These are phyloP conservation scores for Oophaga pumilio DNA, from an alignment of 2,113 vertebrate species.

Conservation along the genomic window DNA sequence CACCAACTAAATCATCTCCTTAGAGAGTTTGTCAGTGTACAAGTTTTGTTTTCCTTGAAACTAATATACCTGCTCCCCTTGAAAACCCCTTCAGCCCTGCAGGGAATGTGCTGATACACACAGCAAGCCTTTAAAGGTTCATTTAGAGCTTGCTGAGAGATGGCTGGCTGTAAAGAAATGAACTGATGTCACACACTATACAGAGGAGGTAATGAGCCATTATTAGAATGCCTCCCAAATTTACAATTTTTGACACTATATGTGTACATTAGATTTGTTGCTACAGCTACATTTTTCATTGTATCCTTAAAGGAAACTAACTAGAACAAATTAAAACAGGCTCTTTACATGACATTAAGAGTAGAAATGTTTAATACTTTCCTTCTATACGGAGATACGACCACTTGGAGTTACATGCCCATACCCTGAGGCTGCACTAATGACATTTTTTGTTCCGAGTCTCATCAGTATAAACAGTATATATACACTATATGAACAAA, in stretches of 20 bases:
- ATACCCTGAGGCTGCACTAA: too few relatives aligned
- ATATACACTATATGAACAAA: too few relatives aligned
- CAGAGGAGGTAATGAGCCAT: conserved; percentile 47
- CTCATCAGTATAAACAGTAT: too few relatives aligned
- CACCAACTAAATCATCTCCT: conserved; percentile 49
- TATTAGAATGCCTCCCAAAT: conserved; percentile 6
- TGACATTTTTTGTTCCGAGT: too few relatives aligned
- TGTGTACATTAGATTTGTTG: not conserved
- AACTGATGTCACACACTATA: conserved; percentile 35
- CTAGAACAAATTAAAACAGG: not conserved
- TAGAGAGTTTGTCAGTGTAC: conserved; percentile 14
- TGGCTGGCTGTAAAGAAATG: conserved; percentile 29
- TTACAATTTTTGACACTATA: not conserved
- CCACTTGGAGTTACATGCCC: too few relatives aligned
- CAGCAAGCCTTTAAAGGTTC: conserved; percentile 40
- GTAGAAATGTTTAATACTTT: too few relatives aligned
- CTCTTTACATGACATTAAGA: too few relatives aligned
- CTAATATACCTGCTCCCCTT: conserved; percentile 54
- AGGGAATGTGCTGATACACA: conserved; percentile 49
- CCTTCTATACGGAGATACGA: too few relatives aligned
- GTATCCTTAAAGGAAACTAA: not conserved
- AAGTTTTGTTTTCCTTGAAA: conserved; percentile 54
- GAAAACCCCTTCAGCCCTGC: conserved; percentile 45
- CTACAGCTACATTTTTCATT: not conserved
- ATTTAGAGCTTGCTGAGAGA: conserved; percentile 51